Base-by-base conservation (phyloP, 2,888 invertebrate species). In the Campoplex capitator region DNA sequence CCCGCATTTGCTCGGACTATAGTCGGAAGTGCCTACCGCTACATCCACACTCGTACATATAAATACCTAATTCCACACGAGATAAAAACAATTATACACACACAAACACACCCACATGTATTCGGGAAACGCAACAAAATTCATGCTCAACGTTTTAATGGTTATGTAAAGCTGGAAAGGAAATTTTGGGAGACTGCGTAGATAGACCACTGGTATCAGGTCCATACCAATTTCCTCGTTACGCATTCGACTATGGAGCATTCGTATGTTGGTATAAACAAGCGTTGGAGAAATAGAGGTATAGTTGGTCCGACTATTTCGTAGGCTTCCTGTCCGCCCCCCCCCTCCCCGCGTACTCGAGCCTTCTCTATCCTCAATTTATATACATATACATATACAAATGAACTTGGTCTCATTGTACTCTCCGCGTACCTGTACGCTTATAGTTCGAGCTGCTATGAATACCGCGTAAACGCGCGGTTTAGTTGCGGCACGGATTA, bases 401-500 rank as follows among this genome's bases (percentile, higher is more conserved):
- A 62, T 23, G 62, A 62, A 32, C 28, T 62, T 4, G 32, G 13
- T 62, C 28, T 62, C 62, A 38, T 42, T 58, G 18, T 68, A 54
- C 51, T 62, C 35, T 67, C 67, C 13, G 28, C 76, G 58, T 82
- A 51, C 28, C n/a, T 74, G 42, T 68, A 74, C 78, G 51, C 48
- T 67, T 8, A 65, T 62, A 58, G 38, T 38, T 51, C 51, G 74
- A 45, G 68, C 16, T 23, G 23, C 23, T 23, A 23, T 23, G 45
- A 51, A 76, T 81, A 82, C 85, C 82, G 78, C 74, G 82, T 85
- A 75, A 81, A 71, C 85, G 85, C 81, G 85, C 81, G 85, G 81
- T 85, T 67, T 82, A 74, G 85, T 84, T 88, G 86, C 76, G 86
- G 84, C 86, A 54, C 82, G 84, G 88, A 88, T 88, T 86, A 88